phyloP scores from a whole-genome alignment of 2,113 vertebrate genomes.

The Cricetomys ansorgei region DNA sequence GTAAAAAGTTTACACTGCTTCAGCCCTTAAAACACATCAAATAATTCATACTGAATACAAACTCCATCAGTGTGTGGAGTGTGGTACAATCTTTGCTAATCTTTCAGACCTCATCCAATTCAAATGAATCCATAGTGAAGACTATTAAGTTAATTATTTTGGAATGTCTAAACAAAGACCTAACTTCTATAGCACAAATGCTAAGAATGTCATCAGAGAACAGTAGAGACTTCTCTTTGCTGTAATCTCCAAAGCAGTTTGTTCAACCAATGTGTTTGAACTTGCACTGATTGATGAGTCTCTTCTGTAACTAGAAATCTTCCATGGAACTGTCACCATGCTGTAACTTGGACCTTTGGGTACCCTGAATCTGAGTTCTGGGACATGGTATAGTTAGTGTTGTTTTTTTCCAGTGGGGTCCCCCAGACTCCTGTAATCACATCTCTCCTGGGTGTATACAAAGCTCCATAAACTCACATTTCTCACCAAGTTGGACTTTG shows the following conservation, averaged over 20 bases:
- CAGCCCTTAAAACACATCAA: neutral
- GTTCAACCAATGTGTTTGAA: too few species aligned
- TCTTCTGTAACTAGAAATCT: neutral
- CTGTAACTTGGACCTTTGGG: too few species aligned
- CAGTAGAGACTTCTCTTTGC: neutral
- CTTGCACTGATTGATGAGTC: neutral
- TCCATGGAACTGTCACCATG: neutral
- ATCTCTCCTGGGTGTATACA: neutral
- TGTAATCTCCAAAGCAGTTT: neutral
- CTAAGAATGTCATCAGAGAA: neutral
- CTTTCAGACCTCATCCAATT: neutral
- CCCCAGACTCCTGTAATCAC: too few species aligned
- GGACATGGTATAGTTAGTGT: neutral
- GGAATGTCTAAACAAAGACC: neutral
- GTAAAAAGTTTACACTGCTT: neutral
- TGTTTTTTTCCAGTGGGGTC: neutral
- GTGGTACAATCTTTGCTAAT: neutral
- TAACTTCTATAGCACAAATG: neutral
- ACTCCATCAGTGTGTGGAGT: neutral
- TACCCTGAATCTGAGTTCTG: neutral
- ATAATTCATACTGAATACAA: neutral
- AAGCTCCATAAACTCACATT: neutral
- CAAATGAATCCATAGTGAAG: neutral
- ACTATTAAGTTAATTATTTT: neutral
- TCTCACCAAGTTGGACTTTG: neutral